Evolutionary conservation across 2,888 invertebrate genomes (phyloP).

Genomic region (Pilophorus perplexus): DNA sequence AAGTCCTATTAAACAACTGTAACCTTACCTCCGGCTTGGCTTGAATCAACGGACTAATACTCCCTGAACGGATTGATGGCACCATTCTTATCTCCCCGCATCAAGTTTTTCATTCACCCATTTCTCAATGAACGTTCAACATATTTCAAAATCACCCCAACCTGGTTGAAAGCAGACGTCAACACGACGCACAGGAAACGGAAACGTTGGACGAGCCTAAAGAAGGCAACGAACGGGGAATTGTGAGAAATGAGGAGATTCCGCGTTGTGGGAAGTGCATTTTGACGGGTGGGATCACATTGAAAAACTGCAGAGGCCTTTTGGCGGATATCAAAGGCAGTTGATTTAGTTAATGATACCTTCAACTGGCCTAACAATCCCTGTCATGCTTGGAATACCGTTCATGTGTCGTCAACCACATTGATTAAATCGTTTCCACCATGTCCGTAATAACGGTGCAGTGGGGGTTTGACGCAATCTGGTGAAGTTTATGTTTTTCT

Average conservation of each 20-base stretch:
- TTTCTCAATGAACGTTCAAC: no score
- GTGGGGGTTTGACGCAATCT: not conserved
- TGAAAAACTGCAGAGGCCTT: not conserved
- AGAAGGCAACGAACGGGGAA: no score
- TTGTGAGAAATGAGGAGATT: slow-evolving; percentile 5
- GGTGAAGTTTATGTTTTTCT: slow-evolving; percentile 15
- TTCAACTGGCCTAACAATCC: slow-evolving; percentile 1
- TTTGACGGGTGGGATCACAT: not conserved
- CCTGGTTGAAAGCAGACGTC: no score
- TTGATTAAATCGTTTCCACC: not conserved
- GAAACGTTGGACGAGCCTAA: no score
- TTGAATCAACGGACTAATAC: no score
- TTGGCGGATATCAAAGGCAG: slow-evolving; percentile 6
- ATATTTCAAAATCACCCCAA: no score
- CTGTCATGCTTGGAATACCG: slow-evolving; percentile 21
- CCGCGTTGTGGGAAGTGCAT: slow-evolving; percentile 11
- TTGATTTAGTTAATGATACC: slow-evolving; percentile 22
- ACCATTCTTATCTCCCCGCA: no score
- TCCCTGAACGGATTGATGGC: no score
- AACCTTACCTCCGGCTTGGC: no score
- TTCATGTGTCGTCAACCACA: slow-evolving; percentile 9
- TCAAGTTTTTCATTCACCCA: no score
- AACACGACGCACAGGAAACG: no score
- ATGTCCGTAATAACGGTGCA: not conserved
- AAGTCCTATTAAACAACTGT: slow-evolving; percentile 15